Conservation (phyloP, 2,797 vertebrate genomes). For the Xiphophorus birchmanni region DNA sequence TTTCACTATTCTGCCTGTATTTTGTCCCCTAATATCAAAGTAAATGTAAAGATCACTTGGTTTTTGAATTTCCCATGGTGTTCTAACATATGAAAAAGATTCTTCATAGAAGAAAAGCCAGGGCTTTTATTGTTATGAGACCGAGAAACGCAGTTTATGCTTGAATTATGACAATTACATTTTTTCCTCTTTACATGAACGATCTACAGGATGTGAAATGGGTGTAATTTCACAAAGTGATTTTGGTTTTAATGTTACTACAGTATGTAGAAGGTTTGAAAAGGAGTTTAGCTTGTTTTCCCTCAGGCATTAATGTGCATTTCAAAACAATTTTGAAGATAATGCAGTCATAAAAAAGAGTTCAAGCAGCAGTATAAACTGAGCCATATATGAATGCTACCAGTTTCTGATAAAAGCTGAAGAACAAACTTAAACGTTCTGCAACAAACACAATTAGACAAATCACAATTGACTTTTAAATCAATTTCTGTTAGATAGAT, state of each 20-base stretch:
- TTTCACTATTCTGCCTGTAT: not conserved
- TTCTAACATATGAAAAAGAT: not conserved
- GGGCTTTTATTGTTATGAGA: conserved; percentile 1
- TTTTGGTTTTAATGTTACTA: not conserved
- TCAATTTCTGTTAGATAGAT: too few relatives aligned
- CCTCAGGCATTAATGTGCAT: not conserved
- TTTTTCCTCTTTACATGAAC: conserved; percentile 4
- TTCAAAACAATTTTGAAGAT: conserved; percentile 6
- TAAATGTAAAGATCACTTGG: not conserved
- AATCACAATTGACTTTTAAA: not conserved
- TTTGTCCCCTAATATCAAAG: not conserved
- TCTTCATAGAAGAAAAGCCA: not conserved
- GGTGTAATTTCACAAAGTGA: conserved; percentile 1
- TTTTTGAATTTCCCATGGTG: not conserved
- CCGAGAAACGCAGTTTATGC: not conserved
- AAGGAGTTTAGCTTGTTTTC: not conserved
- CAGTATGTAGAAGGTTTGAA: not conserved
- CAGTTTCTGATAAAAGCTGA: not conserved
- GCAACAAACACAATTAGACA: not conserved
- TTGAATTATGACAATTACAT: not conserved
- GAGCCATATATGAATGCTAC: not conserved
- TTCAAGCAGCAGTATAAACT: not conserved
- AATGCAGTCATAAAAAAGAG: not conserved
- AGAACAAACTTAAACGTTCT: not conserved
- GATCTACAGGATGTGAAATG: conserved; percentile 10